Conservation (phyloP, 2,888 invertebrate genomes). For the Drosophila quasianomalipes region DNA sequence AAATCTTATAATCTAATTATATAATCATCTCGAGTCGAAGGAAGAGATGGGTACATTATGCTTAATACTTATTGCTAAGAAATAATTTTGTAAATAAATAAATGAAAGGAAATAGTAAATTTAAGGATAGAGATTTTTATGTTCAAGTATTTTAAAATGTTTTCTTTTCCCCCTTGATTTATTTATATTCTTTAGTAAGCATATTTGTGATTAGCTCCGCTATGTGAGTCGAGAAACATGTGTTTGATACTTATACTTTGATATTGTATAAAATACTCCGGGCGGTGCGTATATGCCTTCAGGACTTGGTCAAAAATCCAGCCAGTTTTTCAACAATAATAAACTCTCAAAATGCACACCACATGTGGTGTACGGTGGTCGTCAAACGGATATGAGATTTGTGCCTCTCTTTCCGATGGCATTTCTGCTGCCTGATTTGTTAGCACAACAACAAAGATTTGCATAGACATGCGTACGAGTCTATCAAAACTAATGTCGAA, state of each 20-base stretch:
- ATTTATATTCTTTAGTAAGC: not conserved
- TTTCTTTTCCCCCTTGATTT: not conserved
- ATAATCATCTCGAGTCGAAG: not conserved
- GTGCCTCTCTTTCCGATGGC: constrained; percentile 28
- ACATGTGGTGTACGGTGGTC: constrained; percentile 37
- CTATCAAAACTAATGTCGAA: constrained; percentile 74
- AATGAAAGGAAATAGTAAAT: not conserved
- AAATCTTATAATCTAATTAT: not conserved
- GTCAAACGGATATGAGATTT: constrained; percentile 72
- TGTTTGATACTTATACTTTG: not conserved
- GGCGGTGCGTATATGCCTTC: not conserved
- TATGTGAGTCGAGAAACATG: not conserved
- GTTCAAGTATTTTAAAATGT: not conserved
- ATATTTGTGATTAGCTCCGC: not conserved
- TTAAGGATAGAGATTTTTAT: not conserved
- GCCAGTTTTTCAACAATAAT: constrained; percentile 50
- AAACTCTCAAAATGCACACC: constrained; percentile 14
- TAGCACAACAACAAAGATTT: constrained; percentile 57
- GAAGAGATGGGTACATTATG: not conserved
- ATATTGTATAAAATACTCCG: too few relatives aligned
- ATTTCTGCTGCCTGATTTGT: constrained; percentile 61
- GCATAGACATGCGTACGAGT: constrained; percentile 63
- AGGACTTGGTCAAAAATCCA: constrained; percentile 50
- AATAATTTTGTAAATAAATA: not conserved
- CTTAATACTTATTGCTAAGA: not conserved